Percentiles rank a stretch among this genome's conserved stretches.
phyloP scores from a whole-genome alignment of 2,888 invertebrate genomes.

The Eupelmus urozonus region DNA sequence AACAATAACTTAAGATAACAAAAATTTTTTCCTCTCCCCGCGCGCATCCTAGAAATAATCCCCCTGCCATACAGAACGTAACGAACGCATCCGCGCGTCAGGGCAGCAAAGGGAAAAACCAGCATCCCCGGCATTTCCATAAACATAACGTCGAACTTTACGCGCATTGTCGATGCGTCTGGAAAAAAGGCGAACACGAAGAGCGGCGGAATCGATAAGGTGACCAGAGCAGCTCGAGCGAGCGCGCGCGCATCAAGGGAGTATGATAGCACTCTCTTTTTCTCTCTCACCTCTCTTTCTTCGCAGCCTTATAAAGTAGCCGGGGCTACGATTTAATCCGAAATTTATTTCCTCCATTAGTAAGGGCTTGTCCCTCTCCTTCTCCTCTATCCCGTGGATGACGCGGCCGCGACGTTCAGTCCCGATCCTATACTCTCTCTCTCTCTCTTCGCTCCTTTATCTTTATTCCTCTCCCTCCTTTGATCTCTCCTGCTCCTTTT shows the following conservation, averaged over 20 bases:
- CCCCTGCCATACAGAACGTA: constrained; percentile 8
- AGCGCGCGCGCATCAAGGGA: constrained; percentile 19
- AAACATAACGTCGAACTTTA: constrained; percentile 38
- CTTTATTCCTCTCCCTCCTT: constrained; percentile 38
- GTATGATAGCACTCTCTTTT: constrained; percentile 11
- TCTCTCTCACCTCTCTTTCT: constrained; percentile 16
- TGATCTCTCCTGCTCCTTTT: constrained; percentile 14
- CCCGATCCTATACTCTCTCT: constrained; percentile 51
- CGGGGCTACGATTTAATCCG: constrained; percentile 77
- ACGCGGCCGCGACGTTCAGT: constrained; percentile 68
- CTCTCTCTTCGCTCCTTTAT: constrained; percentile 48
- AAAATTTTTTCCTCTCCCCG: too few species aligned
- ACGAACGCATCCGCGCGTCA: constrained; percentile 3
- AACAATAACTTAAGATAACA: constrained; percentile 37
- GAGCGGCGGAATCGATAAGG: constrained; percentile 42
- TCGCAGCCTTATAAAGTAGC: constrained; percentile 73
- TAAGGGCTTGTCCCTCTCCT: constrained; percentile 74
- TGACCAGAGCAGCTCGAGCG: neutral
- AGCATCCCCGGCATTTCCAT: constrained; percentile 40
- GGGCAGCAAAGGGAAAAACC: neutral
- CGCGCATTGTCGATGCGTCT: constrained; percentile 30
- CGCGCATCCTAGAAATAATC: neutral
- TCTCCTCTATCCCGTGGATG: constrained; percentile 63
- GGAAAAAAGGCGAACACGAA: neutral
- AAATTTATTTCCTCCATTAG: constrained; percentile 78